Evolutionary conservation across 2,888 invertebrate species (phyloP), one percentile per base, ranked within the genome.

Genomic region (Caenorhabditis panamensis): DNA sequence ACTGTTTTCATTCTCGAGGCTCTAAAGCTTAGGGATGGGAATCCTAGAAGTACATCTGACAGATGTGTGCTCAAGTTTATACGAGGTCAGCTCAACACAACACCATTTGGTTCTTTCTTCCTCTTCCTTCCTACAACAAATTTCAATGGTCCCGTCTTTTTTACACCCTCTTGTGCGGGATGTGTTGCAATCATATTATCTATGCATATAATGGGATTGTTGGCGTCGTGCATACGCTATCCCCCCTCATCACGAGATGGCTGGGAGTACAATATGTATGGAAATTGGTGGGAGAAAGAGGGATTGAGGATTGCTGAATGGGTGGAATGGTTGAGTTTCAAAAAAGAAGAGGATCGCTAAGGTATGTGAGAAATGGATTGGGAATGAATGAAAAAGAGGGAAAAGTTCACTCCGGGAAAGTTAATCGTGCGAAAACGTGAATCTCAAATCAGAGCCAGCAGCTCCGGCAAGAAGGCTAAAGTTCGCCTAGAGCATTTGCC

Each of bases 141-240:
- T 47, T 47, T 47, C 47, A 47, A 47, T 47, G 47, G 47, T 11
- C 20, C 51, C 63, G 58, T 66, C 64, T 58, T 73, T 73, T 73
- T 58, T 58, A 73, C 72, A 47, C 47, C 47, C 47, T 9, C 47
- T 41, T 36, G 18, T 26, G 37, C 2, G 53, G 36, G 51, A 78
- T 71, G 71, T 71, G 62, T 73, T 68, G 72, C 79, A 73, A 79
- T 79, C 79, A 79, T 79, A 79, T 79, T 68, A 73, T 79, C 79
- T 79, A 79, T 79, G 79, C 79, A 79, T 79, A 79, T 79, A 79
- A 79, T 79, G 73, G 79, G 79, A 79, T 79, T 79, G 66, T 78
- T 78, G 71, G 54, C 66, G 66, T 75, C 75, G 66, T 75, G 75
- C 75, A 75, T 66, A 75, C 53, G 36, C 59, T 8, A 66, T 75